Percentiles rank a stretch among this genome's conserved stretches.
phyloP scores from a whole-genome alignment of 2,888 invertebrate genomes.

The Unio delphinus region DNA sequence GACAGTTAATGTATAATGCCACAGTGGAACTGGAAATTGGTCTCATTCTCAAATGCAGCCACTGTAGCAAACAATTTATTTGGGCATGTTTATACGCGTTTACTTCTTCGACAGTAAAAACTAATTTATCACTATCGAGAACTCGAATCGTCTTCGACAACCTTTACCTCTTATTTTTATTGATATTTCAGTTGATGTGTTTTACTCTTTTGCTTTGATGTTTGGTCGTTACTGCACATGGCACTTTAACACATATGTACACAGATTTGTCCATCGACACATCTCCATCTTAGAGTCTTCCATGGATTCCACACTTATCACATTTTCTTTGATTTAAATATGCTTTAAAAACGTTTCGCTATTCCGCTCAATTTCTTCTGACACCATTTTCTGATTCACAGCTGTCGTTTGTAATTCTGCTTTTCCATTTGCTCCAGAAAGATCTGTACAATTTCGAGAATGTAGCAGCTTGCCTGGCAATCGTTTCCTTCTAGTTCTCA shows the following conservation, averaged over 20 bases:
- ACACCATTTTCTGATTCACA: conserved; percentile 3
- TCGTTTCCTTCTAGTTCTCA: conserved; percentile 3
- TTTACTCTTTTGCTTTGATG: too few relatives aligned
- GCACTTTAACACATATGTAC: not conserved
- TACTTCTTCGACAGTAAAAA: not conserved
- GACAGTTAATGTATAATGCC: conserved; percentile 7
- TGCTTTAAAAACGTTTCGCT: not conserved
- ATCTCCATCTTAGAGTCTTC: too few relatives aligned
- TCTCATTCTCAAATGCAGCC: not conserved
- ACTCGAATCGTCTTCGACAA: too few relatives aligned
- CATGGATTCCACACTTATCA: conserved; percentile 4
- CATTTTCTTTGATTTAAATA: not conserved
- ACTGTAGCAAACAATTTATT: conserved; percentile 7
- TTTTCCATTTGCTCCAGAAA: conserved; percentile 17
- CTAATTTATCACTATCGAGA: not conserved
- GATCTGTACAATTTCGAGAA: conserved; percentile 10
- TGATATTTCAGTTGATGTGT: too few relatives aligned
- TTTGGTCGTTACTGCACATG: not conserved
- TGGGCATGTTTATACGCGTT: not conserved
- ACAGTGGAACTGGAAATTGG: conserved; percentile 6
- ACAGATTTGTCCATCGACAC: not conserved
- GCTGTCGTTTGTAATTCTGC: conserved; percentile 6
- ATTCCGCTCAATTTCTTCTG: not conserved
- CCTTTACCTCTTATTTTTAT: too few relatives aligned
- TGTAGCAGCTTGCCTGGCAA: conserved; percentile 6